These are phyloP conservation scores for Hemicrepidius hirtus DNA, from an alignment of 2,888 invertebrate genomes.

Conservation along the genomic window DNA sequence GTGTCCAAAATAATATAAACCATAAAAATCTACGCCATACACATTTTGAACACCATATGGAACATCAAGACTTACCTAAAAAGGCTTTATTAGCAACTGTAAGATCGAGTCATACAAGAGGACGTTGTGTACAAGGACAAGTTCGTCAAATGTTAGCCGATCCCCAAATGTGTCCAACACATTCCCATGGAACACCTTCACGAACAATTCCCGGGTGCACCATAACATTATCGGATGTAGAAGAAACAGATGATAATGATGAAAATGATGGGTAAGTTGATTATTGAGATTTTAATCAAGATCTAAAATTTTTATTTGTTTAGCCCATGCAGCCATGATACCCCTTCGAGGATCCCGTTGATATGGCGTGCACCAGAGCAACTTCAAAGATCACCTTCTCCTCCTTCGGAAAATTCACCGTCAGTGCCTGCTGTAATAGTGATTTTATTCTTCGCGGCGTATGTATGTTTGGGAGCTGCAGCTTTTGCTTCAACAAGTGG, in stretches of 20 bases:
- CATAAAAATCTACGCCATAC: slow-evolving; percentile 57
- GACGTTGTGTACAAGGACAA: slow-evolving; percentile 67
- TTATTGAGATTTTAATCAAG: not conserved
- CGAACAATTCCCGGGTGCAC: slow-evolving; percentile 63
- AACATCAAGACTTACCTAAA: slow-evolving; percentile 67
- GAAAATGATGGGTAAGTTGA: slow-evolving; percentile 73
- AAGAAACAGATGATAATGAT: slow-evolving; percentile 78
- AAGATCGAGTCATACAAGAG: slow-evolving; percentile 66
- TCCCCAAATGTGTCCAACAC: slow-evolving; percentile 71
- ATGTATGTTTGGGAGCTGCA: slow-evolving; percentile 85
- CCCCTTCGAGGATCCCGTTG: slow-evolving; percentile 83
- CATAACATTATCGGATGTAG: slow-evolving; percentile 71
- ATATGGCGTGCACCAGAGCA: slow-evolving; percentile 76
- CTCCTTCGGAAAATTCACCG: slow-evolving; percentile 68
- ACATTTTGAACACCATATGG: slow-evolving; percentile 56
- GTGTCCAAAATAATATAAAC: slow-evolving; percentile 60
- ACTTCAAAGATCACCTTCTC: slow-evolving; percentile 57
- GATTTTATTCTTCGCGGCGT: slow-evolving; percentile 81
- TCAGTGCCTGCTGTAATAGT: slow-evolving; percentile 79
- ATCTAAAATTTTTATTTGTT: not conserved
- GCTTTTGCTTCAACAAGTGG: slow-evolving; percentile 87
- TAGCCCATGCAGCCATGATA: slow-evolving; percentile 78
- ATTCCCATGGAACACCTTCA: slow-evolving; percentile 64
- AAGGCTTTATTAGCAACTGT: slow-evolving; percentile 70
- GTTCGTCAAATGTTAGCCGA: slow-evolving; percentile 72